Conservation (phyloP, 2,888 invertebrate species). For the Cheilosia soror region DNA sequence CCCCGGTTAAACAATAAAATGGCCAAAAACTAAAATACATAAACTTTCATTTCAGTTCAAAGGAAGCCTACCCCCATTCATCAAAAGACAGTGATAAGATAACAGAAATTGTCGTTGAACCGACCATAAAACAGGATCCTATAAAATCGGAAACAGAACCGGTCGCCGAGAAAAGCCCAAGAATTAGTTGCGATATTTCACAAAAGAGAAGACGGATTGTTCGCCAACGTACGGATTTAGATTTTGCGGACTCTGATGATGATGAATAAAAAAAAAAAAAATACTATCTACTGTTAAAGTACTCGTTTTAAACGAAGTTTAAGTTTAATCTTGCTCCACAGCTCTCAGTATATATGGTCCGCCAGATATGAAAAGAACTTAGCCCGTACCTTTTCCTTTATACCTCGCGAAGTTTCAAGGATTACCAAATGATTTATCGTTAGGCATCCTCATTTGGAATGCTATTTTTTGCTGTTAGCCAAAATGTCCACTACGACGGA, state of each 20-base stretch:
- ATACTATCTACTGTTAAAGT: neutral
- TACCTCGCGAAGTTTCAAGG: too few species aligned
- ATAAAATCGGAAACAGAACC: neutral
- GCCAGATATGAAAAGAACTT: too few species aligned
- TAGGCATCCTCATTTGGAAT: too few species aligned
- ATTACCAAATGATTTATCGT: too few species aligned
- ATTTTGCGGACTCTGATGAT: constrained; percentile 37
- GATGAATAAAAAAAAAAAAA: constrained; percentile 11
- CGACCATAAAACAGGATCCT: neutral
- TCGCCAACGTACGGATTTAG: constrained; percentile 7
- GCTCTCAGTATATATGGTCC: too few species aligned
- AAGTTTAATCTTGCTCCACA: neutral
- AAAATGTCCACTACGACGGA: too few species aligned
- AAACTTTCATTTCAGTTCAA: constrained; percentile 3
- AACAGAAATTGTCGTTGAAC: neutral
- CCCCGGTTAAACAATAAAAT: too few species aligned
- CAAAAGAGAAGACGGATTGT: constrained; percentile 18
- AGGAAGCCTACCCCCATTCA: neutral
- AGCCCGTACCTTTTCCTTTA: too few species aligned
- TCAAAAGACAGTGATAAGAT: constrained; percentile 1
- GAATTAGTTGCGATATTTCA: neutral
- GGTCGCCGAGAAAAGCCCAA: neutral
- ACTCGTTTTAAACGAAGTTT: neutral
- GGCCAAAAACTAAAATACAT: neutral
- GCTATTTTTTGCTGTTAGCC: too few species aligned